A percentile compares a stretch with the other conserved stretches of the same genome.
Evolutionary conservation across 2,797 vertebrate genomes (phyloP).

Genomic region (Girardinus metallicus): DNA sequence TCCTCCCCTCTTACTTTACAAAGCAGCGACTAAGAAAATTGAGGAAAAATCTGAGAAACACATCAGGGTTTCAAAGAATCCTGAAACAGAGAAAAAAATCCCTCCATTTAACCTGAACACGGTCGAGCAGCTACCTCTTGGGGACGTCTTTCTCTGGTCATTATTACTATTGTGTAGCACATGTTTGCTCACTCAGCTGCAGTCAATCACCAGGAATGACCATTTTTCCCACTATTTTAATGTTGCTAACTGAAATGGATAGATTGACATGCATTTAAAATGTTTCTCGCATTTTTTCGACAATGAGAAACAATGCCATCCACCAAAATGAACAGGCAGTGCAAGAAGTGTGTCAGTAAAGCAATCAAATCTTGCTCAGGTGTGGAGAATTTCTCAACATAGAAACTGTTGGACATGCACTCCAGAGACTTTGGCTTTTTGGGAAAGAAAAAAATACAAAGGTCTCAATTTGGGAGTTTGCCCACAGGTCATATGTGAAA

Average conservation of each 20-base stretch:
- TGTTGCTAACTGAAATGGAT: not conserved
- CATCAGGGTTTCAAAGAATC: constrained; percentile 65
- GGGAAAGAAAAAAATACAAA: not conserved
- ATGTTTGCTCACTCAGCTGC: constrained; percentile 8
- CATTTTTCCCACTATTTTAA: constrained; percentile 17
- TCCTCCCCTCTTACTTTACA: constrained; percentile 46
- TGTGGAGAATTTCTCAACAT: not conserved
- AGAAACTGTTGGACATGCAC: not conserved
- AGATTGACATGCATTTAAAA: not conserved
- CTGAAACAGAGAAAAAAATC: constrained; percentile 55
- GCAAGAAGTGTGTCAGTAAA: not conserved
- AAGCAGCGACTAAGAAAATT: constrained; percentile 66
- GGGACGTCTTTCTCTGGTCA: constrained; percentile 49
- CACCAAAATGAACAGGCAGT: not conserved
- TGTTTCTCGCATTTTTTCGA: not conserved
- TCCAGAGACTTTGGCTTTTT: not conserved
- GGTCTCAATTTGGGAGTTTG: not conserved
- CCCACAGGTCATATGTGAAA: not conserved
- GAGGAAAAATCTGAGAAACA: constrained; percentile 74
- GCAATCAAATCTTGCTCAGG: not conserved
- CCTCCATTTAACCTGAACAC: constrained; percentile 43
- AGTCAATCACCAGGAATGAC: not conserved
- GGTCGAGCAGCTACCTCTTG: constrained; percentile 45
- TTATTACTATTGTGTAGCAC: constrained; percentile 47
- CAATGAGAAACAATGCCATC: not conserved